Evolutionary conservation across 2,113 vertebrate genomes (phyloP), one percentile per base, ranked within the genome.

Genomic region (Benthochromis sp.): DNA sequence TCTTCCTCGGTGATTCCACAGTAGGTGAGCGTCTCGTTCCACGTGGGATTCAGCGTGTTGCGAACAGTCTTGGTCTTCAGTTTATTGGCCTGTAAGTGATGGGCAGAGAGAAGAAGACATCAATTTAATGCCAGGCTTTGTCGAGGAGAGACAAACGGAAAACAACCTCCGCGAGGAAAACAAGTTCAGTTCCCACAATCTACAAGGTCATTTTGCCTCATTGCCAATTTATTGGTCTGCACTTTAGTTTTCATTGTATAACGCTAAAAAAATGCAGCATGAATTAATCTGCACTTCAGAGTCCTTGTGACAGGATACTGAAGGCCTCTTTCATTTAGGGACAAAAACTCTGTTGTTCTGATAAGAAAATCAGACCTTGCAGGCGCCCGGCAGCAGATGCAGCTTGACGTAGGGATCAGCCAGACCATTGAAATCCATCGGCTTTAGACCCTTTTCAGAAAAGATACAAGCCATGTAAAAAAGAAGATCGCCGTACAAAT

Each of bases 381-480:
- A 98, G 84, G 97, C 97, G 83, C 97, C 97, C 0, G 97, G 97
- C 27, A 98, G 94, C 52, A 98, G 96, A 52, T 98, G 97, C 57
- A 98, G 94, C 90, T 98, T 98, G 57, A 98, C 97, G 1, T 98
- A 98, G 27, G 97, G 97, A 92, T 98, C 97, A 0, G 97, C 96
- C 61, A 98, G 92, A 82, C 97, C 97, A 13, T 98, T 98, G 92
- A 98, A 98, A 94, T 98, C 97, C 97, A 98, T 98, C 7, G 97
- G 97, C 85, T 97, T 98, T 88, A 98, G 94, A 66, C 97, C 97
- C 97, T 97, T 52, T 40, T 34, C 16, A 76, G 66, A 55, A 14
- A 82, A 89, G 4, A 81, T 52, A 80, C 16, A 57, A 84, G 8
- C 81, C n/a, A 50, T 19, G 3, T 38, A 16, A 16, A 50, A 71